Conservation (phyloP, 2,888 invertebrate genomes). For the Apamea monoglypha region DNA sequence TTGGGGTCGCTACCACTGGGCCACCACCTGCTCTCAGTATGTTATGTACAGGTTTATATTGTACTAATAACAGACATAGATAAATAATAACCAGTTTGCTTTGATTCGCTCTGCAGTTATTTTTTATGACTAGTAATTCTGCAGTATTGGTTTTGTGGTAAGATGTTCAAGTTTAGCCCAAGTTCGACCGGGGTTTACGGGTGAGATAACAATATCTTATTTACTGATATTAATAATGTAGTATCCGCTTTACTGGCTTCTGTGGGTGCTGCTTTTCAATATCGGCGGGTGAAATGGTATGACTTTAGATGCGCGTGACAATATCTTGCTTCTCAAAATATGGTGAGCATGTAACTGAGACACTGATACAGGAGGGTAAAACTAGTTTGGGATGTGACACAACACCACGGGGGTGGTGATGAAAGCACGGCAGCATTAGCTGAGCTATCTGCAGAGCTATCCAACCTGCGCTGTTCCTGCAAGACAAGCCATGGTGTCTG, state of each 20-base stretch:
- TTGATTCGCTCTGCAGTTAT: not conserved
- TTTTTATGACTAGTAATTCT: not conserved
- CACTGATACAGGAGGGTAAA: no score
- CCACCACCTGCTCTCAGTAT: not conserved
- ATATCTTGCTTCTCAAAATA: no score
- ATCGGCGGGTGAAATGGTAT: not conserved
- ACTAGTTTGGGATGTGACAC: no score
- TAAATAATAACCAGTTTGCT: not conserved
- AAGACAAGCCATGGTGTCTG: no score
- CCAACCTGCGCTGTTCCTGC: no score
- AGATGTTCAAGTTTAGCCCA: not conserved
- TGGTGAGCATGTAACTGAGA: no score
- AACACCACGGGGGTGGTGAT: no score
- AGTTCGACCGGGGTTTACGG: not conserved
- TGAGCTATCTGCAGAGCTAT: no score
- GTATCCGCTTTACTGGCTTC: not conserved
- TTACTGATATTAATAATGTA: not conserved
- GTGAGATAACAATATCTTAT: not conserved
- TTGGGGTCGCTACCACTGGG: not conserved
- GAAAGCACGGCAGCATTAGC: no score
- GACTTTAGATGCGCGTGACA: no score
- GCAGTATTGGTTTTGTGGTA: not conserved
- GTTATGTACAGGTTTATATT: not conserved
- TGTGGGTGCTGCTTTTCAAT: not conserved
- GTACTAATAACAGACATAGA: not conserved